These are phyloP conservation scores for Zoanthus gigantus DNA, from an alignment of 92 coral and sea anemone genomes.

Conservation along the genomic window DNA sequence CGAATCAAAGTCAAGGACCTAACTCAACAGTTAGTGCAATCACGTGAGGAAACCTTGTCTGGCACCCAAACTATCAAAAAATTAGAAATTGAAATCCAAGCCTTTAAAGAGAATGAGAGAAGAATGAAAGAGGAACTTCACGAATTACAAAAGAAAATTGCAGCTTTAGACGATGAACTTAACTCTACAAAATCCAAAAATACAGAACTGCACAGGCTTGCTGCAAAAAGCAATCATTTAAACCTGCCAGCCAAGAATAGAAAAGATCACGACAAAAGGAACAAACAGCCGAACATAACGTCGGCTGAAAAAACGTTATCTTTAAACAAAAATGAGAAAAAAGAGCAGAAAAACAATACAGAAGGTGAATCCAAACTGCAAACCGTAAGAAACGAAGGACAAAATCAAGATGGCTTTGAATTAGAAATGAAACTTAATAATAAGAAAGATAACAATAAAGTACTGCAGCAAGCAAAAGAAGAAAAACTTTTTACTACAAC, in stretches of 20 bases:
- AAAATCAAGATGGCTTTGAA: background rate
- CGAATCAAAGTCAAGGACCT: slow-evolving; percentile 27
- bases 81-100: slow-evolving; percentile 67
- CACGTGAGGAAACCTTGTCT: slow-evolving; percentile 39
- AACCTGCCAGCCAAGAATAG: background rate
- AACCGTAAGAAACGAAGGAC: background rate
- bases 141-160: background rate
- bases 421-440: background rate
- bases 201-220: slow-evolving; percentile 16
- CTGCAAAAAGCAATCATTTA: background rate
- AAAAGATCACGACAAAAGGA: background rate
- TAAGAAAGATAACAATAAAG: background rate
- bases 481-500: background rate
- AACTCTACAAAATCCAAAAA: background rate
- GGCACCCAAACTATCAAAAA: slow-evolving; percentile 67
- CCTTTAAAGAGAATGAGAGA: slow-evolving; percentile 26
- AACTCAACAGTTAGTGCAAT: background rate
- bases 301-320: background rate
- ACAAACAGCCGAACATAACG: slow-evolving; percentile 6
- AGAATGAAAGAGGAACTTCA: background rate
- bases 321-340: slow-evolving; percentile 2
- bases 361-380: background rate
- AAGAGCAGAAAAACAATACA: background rate
- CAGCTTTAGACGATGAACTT: slow-evolving; percentile 6
- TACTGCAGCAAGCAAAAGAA: background rate